Conservation (phyloP, 2,797 vertebrate species). For the Paedocypris micromegethes region DNA sequence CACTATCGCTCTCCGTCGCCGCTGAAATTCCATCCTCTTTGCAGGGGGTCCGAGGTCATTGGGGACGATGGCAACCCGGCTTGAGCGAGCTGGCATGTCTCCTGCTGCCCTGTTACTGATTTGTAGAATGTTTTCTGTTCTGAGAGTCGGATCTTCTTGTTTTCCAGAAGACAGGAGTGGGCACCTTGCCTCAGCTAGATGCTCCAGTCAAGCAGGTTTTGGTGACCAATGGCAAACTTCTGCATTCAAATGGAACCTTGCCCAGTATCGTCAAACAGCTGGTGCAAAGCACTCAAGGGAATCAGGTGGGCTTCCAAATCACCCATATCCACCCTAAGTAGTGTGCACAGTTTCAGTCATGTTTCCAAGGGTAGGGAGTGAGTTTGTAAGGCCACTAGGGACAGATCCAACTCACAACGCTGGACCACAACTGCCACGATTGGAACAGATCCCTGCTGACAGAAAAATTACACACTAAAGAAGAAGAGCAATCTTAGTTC, state of each 20-base stretch:
- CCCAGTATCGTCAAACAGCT: constrained; percentile 72
- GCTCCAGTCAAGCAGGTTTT: constrained; percentile 70
- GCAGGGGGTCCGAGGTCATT: constrained; percentile 58
- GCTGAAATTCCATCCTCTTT: constrained; percentile 66
- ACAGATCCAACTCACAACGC: too few relatives aligned
- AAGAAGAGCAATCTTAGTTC: too few relatives aligned
- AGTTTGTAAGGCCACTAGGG: too few relatives aligned
- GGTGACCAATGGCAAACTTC: constrained; percentile 74
- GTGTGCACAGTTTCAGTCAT: too few relatives aligned
- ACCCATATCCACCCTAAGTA: too few relatives aligned
- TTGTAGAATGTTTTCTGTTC: constrained; percentile 25
- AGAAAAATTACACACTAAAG: too few relatives aligned
- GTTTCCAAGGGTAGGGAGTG: too few relatives aligned
- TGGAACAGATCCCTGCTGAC: too few relatives aligned
- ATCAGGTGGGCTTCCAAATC: constrained; percentile 53
- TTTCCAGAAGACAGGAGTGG: constrained; percentile 64
- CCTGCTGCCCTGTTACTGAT: constrained; percentile 15
- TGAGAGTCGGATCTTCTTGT: constrained; percentile 17
- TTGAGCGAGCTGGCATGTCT: constrained; percentile 27
- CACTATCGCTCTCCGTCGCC: constrained; percentile 47
- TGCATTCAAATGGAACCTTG: constrained; percentile 69
- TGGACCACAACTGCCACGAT: too few relatives aligned
- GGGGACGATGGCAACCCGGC: constrained; percentile 15
- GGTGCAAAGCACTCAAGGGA: constrained; percentile 63
- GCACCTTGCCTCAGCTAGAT: constrained; percentile 70